Base-by-base conservation (phyloP, 2,113 vertebrate species). In the Petrocephalus microphthalmus region DNA sequence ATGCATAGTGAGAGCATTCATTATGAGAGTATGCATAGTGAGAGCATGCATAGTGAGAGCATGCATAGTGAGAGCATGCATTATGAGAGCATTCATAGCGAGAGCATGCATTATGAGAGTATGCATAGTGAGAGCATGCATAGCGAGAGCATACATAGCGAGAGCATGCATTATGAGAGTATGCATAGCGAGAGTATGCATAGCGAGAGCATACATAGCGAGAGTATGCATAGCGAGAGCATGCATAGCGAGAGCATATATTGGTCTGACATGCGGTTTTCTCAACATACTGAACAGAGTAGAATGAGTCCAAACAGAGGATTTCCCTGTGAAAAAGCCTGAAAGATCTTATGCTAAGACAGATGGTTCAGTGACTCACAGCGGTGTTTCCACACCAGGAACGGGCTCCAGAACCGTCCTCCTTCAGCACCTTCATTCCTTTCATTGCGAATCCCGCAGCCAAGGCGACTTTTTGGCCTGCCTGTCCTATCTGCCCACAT, bases 361-460 rank as follows among this genome's bases (percentile, higher is more conserved):
- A 92, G 93, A 94, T 64, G 89, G 91, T 91, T 94, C 90, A 92
- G 88, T 93, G 93, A 93, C 88, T 94, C 93, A 94, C 92, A 94
- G 92, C 92, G 91, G 89, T 33, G 89, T 91, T 89, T 92, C 90
- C 57, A 87, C 57, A 89, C 87, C 47, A 91, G 89, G 91, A 90
- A 89, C 91, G 92, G 13, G 25, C 33, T 53, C 90, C 89, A 88
- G 3, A n/a, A 53, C 87, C 90, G 87, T 87, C 88, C 47, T 88
- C 92, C 93, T 93, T 95, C 89, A 92, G 45, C 88, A 89, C 60
- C 87, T 92, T 94, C 88, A 91, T 78, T 82, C 87, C 90, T 74
- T 91, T 87, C 84, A 89, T 51, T 71, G 54, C 60, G 83, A 49
- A 90, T 92, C 25, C 13, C 83, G 88, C 57, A 45, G 60, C 8